Conservation (phyloP, 2,888 invertebrate species). For the Drosophila antonietae region DNA sequence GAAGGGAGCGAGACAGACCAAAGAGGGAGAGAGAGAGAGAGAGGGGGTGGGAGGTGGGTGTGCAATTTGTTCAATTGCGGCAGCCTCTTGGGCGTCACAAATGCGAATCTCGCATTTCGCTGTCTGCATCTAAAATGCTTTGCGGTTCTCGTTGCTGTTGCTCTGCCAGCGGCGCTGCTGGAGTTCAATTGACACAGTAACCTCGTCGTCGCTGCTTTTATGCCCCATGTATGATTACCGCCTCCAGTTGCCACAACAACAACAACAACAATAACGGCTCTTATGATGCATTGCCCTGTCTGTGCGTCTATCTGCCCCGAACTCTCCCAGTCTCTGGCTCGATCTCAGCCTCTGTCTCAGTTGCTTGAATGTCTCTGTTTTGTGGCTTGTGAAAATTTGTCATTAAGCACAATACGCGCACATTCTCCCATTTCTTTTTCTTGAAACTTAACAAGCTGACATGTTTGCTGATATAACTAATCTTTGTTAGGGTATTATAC, state of each 20-base stretch:
- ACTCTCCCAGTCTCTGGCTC: background rate
- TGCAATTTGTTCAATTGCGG: conserved; percentile 76
- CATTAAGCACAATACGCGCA: conserved; percentile 59
- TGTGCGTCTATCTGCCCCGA: conserved; percentile 4
- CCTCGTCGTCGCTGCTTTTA: conserved; percentile 52
- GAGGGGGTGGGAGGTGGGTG: background rate
- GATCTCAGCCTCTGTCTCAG: background rate
- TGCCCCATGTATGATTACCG: conserved; percentile 65
- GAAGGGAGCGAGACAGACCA: background rate
- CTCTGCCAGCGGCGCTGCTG: conserved; percentile 34
- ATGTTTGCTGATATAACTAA: conserved; percentile 35
- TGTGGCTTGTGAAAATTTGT: conserved; percentile 63
- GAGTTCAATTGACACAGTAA: conserved; percentile 73
- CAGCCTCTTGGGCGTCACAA: conserved; percentile 76
- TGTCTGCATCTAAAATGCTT: conserved; percentile 74
- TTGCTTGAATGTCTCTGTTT: conserved; percentile 29
- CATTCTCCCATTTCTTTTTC: conserved; percentile 39
- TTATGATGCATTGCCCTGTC: conserved; percentile 51
- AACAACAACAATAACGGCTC: conserved; percentile 5
- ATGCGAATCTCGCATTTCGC: conserved; percentile 63
- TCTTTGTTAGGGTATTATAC: background rate
- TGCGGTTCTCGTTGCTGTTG: conserved; percentile 28
- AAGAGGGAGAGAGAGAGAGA: background rate
- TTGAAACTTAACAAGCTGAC: conserved; percentile 39
- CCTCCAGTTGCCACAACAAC: conserved; percentile 53